Conservation (phyloP, 2,797 vertebrate species). For the Myotis myotis region DNA sequence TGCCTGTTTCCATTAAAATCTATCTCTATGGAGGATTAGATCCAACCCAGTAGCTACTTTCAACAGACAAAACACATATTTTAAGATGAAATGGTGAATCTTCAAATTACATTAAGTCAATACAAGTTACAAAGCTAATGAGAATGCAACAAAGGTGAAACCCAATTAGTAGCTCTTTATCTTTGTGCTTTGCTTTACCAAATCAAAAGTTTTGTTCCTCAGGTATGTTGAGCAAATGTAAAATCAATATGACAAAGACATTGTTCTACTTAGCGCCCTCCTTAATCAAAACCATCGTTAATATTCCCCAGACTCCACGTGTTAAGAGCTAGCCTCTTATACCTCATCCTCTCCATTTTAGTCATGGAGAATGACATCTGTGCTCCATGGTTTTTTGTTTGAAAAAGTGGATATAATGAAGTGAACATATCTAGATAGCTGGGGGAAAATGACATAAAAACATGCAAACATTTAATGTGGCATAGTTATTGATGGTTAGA, state of each 20-base stretch:
- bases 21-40: constrained; percentile 32
- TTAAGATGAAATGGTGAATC: constrained; percentile 51
- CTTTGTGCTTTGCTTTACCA: neutral
- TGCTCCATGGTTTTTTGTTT: neutral
- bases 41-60: constrained; percentile 3
- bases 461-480: too few species aligned
- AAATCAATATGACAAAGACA: constrained; percentile 36
- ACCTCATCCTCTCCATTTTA: accelerated
- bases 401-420: neutral
- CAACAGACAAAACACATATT: constrained; percentile 33
- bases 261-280: neutral
- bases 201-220: neutral
- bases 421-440: neutral
- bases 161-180: constrained; percentile 4
- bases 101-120: constrained; percentile 48
- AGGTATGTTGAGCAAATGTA: neutral
- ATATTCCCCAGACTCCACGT: neutral
- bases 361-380: neutral
- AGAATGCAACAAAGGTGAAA: neutral
- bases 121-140: constrained; percentile 47
- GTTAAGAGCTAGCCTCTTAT: neutral
- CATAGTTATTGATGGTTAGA: neutral
- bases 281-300: neutral
- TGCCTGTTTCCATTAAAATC: neutral
- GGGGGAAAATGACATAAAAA: neutral